Percentiles rank a stretch among this genome's conserved stretches.
These are phyloP conservation scores for Crotalus horridus DNA, from an alignment of 2,113 vertebrate genomes.

Conservation along the genomic window DNA sequence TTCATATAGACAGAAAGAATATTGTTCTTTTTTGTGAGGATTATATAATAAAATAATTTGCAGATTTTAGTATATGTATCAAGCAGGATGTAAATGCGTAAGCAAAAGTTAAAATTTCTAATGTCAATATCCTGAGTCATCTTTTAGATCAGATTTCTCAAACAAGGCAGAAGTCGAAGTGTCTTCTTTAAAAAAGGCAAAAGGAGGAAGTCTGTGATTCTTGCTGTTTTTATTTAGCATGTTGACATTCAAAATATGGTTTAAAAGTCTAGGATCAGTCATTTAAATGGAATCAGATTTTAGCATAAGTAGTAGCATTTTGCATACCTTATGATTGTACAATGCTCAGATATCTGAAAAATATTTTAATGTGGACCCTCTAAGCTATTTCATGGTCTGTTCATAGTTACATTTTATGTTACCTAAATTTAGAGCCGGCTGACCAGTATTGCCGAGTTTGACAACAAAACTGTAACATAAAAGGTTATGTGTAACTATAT, in stretches of 20 bases:
- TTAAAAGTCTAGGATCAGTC: constrained; percentile 8
- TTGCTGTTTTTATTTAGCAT: constrained; percentile 33
- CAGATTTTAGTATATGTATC: not conserved
- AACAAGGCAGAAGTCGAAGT: not conserved
- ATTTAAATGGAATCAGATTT: constrained; percentile 38
- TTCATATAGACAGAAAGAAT: not conserved
- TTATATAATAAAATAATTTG: not conserved
- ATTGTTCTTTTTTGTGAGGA: not conserved
- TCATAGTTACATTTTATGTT: not conserved
- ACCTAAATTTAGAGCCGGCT: not conserved
- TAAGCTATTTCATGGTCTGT: not conserved
- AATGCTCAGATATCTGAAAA: not conserved
- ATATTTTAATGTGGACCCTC: not conserved
- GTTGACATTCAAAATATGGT: constrained; percentile 20
- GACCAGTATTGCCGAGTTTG: not conserved
- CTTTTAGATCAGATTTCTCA: constrained; percentile 33
- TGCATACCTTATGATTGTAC: no score
- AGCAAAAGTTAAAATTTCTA: constrained; percentile 18
- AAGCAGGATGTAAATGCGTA: constrained; percentile 13
- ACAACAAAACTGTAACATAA: not conserved
- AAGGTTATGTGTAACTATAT: not conserved
- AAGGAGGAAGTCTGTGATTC: constrained; percentile 22
- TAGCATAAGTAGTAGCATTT: not conserved
- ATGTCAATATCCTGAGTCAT: constrained; percentile 25
- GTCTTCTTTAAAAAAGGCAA: constrained; percentile 4